Evolutionary conservation across 2,113 vertebrate genomes (phyloP), one percentile per base, ranked within the genome.

Genomic region (Oreochromis spilurus): DNA sequence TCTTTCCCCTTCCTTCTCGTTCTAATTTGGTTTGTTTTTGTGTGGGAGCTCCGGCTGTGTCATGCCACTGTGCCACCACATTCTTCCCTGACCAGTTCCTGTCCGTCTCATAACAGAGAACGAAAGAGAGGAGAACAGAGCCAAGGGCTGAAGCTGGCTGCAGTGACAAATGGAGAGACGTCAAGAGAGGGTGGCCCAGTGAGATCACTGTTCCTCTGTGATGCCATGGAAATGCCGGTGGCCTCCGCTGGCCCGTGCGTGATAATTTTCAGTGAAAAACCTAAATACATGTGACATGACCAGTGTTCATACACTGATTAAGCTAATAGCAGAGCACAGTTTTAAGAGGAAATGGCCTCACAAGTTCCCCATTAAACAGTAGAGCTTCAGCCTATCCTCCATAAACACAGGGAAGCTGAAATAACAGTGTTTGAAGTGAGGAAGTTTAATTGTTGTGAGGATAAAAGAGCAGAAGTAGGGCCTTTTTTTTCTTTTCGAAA

Each of bases 401-500:
- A n/a, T 83, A 93, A 95, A 94, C 93, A 93, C 34, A 12, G 50
- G 84, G 65, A 95, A 94, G 93, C 95, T 95, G 94, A 94, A 95
- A 95, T 86, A 96, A 95, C 94, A 95, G 82, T 48, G 75, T 93
- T 93, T 95, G 93, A 94, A 91, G 89, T 87, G 83, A 94, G 95
- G 95, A 96, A 95, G 88, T 85, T 84, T 62, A 87, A 94, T 93
- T 95, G 94, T 93, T 93, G 86, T 81, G 65, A 84, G 86, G 89
- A 94, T 93, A 80, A 89, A 93, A 88, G 88, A 24, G 40, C 34
- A 48, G 79, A 29, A 19, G 52, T 1, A 38, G 43, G 19, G 2
- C 31, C 4, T 38, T 36, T 9, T n/a, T 70, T 72, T 4, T 12
- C 10, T 31, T 77, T 85, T 87, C 0, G 4, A 78, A 79, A 45